Evolutionary conservation across 1,140 invertebrate species (phyloP).

Genomic region (Chironomus striatipennis): DNA sequence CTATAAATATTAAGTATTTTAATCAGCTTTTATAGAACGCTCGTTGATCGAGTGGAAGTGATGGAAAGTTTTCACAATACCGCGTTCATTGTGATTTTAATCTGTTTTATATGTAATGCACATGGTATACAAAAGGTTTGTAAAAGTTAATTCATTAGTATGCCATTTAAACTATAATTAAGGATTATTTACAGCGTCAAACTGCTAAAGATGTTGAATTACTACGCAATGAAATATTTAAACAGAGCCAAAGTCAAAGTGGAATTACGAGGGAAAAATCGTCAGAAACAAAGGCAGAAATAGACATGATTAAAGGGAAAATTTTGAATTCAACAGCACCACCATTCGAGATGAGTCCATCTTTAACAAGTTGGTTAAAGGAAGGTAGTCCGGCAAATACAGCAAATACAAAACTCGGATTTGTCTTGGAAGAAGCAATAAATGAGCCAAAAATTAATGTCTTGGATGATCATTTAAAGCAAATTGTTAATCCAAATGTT

Average conservation of each 20-base stretch:
- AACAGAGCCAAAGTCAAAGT: not conserved
- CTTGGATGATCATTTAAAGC: not conserved
- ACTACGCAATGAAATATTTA: conserved; percentile 1
- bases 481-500: not conserved
- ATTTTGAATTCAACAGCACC: not conserved
- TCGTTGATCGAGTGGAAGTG: no score
- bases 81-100: no score
- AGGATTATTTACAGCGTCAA: not conserved
- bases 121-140: no score
- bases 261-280: not conserved
- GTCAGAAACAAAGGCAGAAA: not conserved
- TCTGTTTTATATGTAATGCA: no score
- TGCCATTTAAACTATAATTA: no score
- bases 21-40: no score
- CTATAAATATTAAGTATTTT: no score
- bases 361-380: not conserved
- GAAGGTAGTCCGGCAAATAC: not conserved
- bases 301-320: not conserved
- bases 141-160: no score
- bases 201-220: not conserved
- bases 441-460: not conserved
- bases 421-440: not conserved
- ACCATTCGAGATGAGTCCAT: not conserved
- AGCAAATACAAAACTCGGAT: not conserved
- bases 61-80: no score